Percentiles rank a stretch among this genome's conserved stretches.
phyloP scores from a whole-genome alignment of 2,113 vertebrate genomes.

The Serilophus lunatus region DNA sequence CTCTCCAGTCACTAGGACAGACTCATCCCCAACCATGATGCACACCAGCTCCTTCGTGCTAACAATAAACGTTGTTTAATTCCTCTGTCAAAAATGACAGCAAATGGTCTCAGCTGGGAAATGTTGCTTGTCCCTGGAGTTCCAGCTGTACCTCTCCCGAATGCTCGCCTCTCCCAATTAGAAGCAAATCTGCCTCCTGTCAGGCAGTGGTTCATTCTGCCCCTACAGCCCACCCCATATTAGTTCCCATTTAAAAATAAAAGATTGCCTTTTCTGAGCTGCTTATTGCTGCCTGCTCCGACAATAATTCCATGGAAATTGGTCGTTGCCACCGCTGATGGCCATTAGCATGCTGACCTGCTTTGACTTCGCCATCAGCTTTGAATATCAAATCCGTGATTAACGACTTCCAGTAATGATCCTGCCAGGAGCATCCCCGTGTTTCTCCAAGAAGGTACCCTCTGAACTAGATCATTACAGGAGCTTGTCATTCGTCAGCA shows the following conservation, averaged over 20 bases:
- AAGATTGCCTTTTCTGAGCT: conserved; percentile 40
- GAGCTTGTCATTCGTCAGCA: conserved; percentile 55
- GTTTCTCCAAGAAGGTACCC: conserved; percentile 50
- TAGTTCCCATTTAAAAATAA: conserved; percentile 52
- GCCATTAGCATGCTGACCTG: conserved; percentile 62
- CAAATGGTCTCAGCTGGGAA: conserved; percentile 32
- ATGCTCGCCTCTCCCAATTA: conserved; percentile 48
- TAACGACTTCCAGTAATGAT: conserved; percentile 48
- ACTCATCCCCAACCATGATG: background rate
- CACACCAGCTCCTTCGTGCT: background rate
- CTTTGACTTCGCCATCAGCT: conserved; percentile 52
- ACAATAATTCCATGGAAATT: conserved; percentile 64
- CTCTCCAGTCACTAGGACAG: background rate
- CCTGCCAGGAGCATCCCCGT: conserved; percentile 39
- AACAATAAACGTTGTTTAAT: background rate
- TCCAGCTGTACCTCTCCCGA: background rate
- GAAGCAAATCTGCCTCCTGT: conserved; percentile 32
- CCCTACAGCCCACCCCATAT: background rate
- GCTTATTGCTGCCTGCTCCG: conserved; percentile 44
- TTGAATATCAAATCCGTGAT: conserved; percentile 67
- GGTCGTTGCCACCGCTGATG: conserved; percentile 47
- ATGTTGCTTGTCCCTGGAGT: background rate
- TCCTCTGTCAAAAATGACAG: background rate
- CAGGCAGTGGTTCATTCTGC: conserved; percentile 11
- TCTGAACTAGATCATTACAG: conserved; percentile 50